Percentiles rank a stretch among this genome's conserved stretches.
phyloP scores from a whole-genome alignment of 37 sponge, comb jelly and placozoan genomes.

The Oopsacas minuta region DNA sequence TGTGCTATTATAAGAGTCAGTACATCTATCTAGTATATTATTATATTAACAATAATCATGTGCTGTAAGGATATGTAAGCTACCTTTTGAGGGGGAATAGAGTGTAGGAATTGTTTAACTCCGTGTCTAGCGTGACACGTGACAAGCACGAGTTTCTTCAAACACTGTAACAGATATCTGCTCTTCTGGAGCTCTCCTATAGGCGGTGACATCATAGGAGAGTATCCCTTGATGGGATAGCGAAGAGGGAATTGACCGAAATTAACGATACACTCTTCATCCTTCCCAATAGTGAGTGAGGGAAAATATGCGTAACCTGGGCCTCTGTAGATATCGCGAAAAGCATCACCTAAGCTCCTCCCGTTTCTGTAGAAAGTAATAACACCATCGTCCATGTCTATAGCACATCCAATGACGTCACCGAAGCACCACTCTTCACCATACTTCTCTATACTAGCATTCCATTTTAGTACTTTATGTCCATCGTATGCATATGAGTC shows the following conservation, averaged over 20 bases:
- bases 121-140: slow-evolving; percentile 7
- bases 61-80: not conserved
- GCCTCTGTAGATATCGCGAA: slow-evolving; percentile 25
- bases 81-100: slow-evolving; percentile 6
- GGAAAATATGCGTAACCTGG: slow-evolving; percentile 29
- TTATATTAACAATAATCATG: not conserved
- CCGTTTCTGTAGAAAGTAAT: slow-evolving; percentile 36
- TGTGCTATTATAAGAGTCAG: not conserved
- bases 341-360: slow-evolving; percentile 25
- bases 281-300: slow-evolving; percentile 23
- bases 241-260: slow-evolving; percentile 31
- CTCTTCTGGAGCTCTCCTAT: not conserved
- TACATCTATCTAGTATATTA: slow-evolving; percentile 6
- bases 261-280: slow-evolving; percentile 25
- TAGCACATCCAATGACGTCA: slow-evolving; percentile 32
- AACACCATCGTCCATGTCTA: slow-evolving; percentile 31
- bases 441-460: slow-evolving; percentile 21
- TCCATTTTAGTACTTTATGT: slow-evolving; percentile 29
- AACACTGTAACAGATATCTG: slow-evolving; percentile 17
- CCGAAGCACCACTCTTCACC: slow-evolving; percentile 39
- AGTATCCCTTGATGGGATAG: slow-evolving; percentile 16
- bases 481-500: slow-evolving; percentile 38
- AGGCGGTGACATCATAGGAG: not conserved
- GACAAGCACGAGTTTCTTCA: slow-evolving; percentile 11
- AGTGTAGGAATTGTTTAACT: slow-evolving; percentile 1